Base-by-base conservation (phyloP, 2,113 vertebrate genomes). In the Psephotus haematonotus region DNA sequence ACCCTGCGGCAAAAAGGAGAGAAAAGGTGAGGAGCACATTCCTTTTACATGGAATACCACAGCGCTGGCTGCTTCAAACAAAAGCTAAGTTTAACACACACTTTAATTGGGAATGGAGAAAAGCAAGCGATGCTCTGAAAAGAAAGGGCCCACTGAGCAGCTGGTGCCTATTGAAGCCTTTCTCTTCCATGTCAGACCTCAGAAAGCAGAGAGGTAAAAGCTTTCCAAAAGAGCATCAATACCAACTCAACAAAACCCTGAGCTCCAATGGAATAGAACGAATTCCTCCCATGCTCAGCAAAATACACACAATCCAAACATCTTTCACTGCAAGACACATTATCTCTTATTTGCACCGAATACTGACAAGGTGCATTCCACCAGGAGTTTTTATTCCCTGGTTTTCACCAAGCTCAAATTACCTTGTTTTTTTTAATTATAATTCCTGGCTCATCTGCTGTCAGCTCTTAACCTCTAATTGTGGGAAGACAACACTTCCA, bases 1-100 rank as follows among this genome's bases (percentile, higher is more conserved):
- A 94, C 96, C 97, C 99, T 99, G 96, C 0, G 2, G 63, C 69
- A 52, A 95, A 75, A 75, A 50, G 71, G 81, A 75, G 91, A 78
- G 84, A 43, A 92, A 41, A 95, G 83, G 92, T 96, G 86, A 96
- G 55, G 22, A 76, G 35, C 50, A 35, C 71, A 16, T 90, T 91
- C 86, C 79, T 90, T 69, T 76, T 14, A 49, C 28, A 5, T 55
- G 47, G 79, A 84, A 91, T 41, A 59, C 52, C 88, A 35, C 63
- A 37, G 70, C 0, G 1, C 59, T 8, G 69, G 81, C 83, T 69
- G 88, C 89, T 91, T 92, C 86, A 92, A 96, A 92, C 92, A 91
- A 95, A 84, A 92, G 74, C 82, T 57, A 89, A 78, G 65, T 92
- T 95, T 95, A 93, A 90, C 77, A 86, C 82, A 72, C 12, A 3